These are phyloP conservation scores for Chrysomallon squamiferum DNA, from an alignment of 1,140 invertebrate genomes.

Conservation along the genomic window DNA sequence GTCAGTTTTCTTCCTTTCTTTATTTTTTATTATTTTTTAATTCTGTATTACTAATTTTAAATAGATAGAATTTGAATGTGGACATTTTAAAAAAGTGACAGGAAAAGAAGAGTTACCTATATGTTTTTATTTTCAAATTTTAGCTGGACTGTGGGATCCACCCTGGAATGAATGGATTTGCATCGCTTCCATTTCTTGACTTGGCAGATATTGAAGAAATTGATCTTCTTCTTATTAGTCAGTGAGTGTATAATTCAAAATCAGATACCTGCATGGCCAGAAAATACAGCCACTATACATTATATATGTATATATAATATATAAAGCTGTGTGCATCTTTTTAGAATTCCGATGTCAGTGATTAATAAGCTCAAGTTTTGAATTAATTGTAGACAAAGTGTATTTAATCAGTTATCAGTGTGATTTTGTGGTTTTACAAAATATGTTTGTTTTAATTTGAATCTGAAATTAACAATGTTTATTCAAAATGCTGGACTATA, in stretches of 20 bases:
- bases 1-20: background rate
- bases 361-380: too few relatives aligned
- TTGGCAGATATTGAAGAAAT: slow-evolving; percentile 97
- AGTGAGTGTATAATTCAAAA: slow-evolving; percentile 73
- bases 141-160: slow-evolving; percentile 98
- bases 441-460: too few relatives aligned
- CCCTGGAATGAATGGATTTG: slow-evolving; percentile 95
- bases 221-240: slow-evolving; percentile 94
- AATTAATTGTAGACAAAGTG: too few relatives aligned
- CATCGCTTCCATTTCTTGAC: slow-evolving; percentile 97
- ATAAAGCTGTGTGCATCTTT: background rate
- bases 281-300: too few relatives aligned
- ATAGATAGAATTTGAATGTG: background rate
- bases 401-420: too few relatives aligned
- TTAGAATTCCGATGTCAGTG: too few relatives aligned
- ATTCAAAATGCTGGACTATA: too few relatives aligned
- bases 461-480: too few relatives aligned
- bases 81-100: background rate
- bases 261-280: background rate
- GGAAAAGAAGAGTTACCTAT: too few relatives aligned
- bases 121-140: slow-evolving; percentile 20
- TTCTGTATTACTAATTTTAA: background rate
- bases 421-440: too few relatives aligned
- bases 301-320: background rate
- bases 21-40: background rate